Conservation (phyloP, 2,888 invertebrate species). For the Sesamia inferens region DNA sequence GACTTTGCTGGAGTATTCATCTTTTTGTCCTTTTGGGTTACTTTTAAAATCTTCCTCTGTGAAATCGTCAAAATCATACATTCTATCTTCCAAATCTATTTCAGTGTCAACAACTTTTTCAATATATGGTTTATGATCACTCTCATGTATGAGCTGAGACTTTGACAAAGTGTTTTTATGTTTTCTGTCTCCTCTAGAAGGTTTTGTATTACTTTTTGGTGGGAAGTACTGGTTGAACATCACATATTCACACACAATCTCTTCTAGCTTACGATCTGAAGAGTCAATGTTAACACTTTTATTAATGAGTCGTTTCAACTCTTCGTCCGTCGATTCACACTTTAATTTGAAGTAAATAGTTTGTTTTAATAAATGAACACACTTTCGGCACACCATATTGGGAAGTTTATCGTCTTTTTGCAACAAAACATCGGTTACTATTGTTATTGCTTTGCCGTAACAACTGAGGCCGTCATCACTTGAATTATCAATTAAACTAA, state of each 20-base stretch:
- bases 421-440: slow-evolving; percentile 74
- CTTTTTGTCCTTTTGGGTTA: neutral
- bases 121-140: neutral
- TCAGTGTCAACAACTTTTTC: neutral
- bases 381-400: slow-evolving; percentile 76
- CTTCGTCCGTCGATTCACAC: slow-evolving; percentile 77
- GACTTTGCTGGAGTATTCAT: slow-evolving; percentile 24
- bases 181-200: neutral
- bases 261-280: slow-evolving; percentile 59
- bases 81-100: slow-evolving; percentile 5
- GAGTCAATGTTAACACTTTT: slow-evolving; percentile 40
- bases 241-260: slow-evolving; percentile 72
- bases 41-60: slow-evolving; percentile 32
- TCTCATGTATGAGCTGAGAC: neutral
- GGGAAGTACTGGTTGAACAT: slow-evolving; percentile 73
- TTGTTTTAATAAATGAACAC: slow-evolving; percentile 77
- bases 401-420: slow-evolving; percentile 76
- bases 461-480: slow-evolving; percentile 73
- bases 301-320: slow-evolving; percentile 64
- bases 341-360: slow-evolving; percentile 79
- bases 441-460: slow-evolving; percentile 76
- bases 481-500: slow-evolving; percentile 74
- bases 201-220: slow-evolving; percentile 25
- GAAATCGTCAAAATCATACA: slow-evolving; percentile 45
- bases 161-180: slow-evolving; percentile 1